Evolutionary conservation across 2,888 invertebrate species (phyloP), one percentile per base, ranked within the genome.

Genomic region (Parnassius orleans): DNA sequence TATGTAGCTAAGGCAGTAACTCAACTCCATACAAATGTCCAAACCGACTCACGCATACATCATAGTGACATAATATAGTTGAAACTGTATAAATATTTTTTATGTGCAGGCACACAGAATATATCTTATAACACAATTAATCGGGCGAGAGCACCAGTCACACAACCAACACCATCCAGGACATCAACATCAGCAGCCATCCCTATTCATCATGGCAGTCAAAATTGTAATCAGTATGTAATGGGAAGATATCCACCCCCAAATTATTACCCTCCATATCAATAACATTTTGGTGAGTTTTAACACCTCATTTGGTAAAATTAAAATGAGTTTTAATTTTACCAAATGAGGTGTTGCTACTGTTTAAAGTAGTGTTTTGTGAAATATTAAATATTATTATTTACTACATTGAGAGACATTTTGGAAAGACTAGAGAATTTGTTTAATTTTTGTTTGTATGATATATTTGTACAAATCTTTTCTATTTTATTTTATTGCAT

Each of bases 141-240:
- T 9, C 9, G 41, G 33, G 41, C 33, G 56, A 59, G 11, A 7
- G 50, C 50, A 46, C 33, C 51, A 2, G 19, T 50, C 41, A 58
- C 57, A 44, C 53, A 42, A 14, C 48, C 53, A 3, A 54, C 54
- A 46, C 41, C 47, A 52, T 42, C 33, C 46, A 44, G 41, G 9
- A 59, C 41, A 9, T 56, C 50, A 15, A 57, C 51, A 33, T 41
- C 43, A 12, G 63, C 52, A 2, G 55, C 52, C 11, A 24, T 59
- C 19, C 54, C 62, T 19, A 19, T 54, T 41, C 41, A 58, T 51
- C 24, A 12, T n/a, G 54, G 55, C 33, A 33, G 9, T 41, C n/a
- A 14, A 14, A 55, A 55, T 50, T 58, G 42, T 47, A 50, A 44
- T 63, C 53, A 60, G 11, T 60, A 50, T 59, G 44, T 52, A 19